Base-by-base conservation (phyloP, 1,140 invertebrate genomes). In the Drosophila micromelanica region DNA sequence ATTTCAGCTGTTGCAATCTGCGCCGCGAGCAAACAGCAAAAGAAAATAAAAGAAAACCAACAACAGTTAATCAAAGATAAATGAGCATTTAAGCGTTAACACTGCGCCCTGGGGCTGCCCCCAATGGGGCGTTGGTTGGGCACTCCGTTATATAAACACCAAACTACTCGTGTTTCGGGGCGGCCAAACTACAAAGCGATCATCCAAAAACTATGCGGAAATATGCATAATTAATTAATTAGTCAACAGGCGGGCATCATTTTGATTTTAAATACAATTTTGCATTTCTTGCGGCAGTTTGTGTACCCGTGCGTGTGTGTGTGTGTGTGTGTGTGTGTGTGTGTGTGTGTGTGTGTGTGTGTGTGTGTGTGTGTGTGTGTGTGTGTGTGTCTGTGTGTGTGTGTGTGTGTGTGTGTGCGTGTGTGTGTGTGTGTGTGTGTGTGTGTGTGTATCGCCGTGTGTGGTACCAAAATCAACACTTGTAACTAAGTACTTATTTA, bases 221-320 rank as follows among this genome's bases (percentile, higher is more conserved):
- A 86, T 71, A 72, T 78, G 71, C 67, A 86, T 86, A 86, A 86
- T 86, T 87, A 82, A 86, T 87, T 86, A 86, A 86, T 86, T 87
- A 87, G 78, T 69, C 78, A 80, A 64, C 54, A 43, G 45, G 15
- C 15, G 35, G 35, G 23, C 43, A 46, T 54, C 3, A 67, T 56
- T 55, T 56, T 57, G 11, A 40, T 27, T 57, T 57, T 38, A 35
- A 54, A 38, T 54, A 54, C n/a, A 23, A 38, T 54, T 54, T 40
- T 64, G 71, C 74, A 67, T 80, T 70, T 80, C 61, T 59, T 69
- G 51, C 80, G 68, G 63, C 72, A 52, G 54, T 9, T 23, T 27
- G 32, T 69, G 15, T 13, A 40, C n/a, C 7, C 6, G 1, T 11
- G 3, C 9, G 8, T 20, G 43, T 20, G 17, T 12, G 43, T 13